phyloP scores from a whole-genome alignment of 2,888 invertebrate species.

The Panorpa germanica region DNA sequence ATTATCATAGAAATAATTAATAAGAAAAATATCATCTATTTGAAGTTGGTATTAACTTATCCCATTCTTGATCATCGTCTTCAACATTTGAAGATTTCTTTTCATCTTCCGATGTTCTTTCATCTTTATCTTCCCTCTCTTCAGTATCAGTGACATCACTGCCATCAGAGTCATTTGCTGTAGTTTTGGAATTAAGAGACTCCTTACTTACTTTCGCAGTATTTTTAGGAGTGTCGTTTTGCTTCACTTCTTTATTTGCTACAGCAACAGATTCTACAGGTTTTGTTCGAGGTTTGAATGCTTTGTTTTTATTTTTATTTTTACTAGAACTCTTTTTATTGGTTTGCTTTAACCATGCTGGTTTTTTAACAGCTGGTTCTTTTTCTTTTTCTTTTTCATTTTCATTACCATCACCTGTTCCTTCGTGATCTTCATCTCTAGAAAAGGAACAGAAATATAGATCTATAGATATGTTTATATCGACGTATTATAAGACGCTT shows the following conservation, averaged over 20 bases:
- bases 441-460: conserved; percentile 14
- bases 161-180: conserved; percentile 26
- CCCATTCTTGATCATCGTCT: conserved; percentile 85
- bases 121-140: conserved; percentile 21
- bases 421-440: conserved; percentile 29
- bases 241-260: conserved; percentile 18
- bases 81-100: conserved; percentile 36
- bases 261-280: conserved; percentile 16
- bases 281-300: conserved; percentile 21
- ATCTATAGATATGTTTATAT: conserved; percentile 1
- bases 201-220: too few species aligned
- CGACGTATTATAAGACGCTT: conserved; percentile 1
- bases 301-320: conserved; percentile 34
- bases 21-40: background rate
- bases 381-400: conserved; percentile 22
- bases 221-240: too few species aligned
- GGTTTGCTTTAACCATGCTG: conserved; percentile 66
- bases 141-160: conserved; percentile 33
- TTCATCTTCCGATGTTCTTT: conserved; percentile 32
- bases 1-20: background rate
- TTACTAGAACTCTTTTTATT: conserved; percentile 36
- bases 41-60: conserved; percentile 32
- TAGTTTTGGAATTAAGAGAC: conserved; percentile 6
- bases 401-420: conserved; percentile 21
- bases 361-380: conserved; percentile 40